Percentiles rank a stretch among this genome's conserved stretches.
Evolutionary conservation across 2,888 invertebrate genomes (phyloP).

Genomic region (Cephus spinipes): DNA sequence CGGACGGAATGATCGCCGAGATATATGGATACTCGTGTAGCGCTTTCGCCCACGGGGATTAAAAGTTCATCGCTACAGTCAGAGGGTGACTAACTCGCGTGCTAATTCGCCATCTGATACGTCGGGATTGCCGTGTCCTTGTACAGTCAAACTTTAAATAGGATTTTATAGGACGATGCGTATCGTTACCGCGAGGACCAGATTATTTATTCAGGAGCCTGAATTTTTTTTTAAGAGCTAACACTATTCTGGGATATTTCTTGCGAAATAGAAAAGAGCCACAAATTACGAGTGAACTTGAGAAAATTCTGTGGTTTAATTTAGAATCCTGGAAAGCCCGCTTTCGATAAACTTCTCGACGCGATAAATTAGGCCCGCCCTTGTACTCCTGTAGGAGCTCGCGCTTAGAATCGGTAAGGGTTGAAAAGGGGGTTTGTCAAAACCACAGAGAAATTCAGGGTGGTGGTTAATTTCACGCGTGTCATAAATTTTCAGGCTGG

Average conservation of each 20-base stretch:
- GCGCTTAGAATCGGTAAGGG: background rate
- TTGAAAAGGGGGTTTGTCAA: background rate
- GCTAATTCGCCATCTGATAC: conserved; percentile 45
- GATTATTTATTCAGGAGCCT: too few species aligned
- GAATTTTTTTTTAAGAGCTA: too few species aligned
- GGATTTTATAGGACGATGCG: too few species aligned
- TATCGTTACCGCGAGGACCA: too few species aligned
- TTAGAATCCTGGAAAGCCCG: background rate
- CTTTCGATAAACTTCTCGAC: conserved; percentile 15
- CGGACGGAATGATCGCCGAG: conserved; percentile 52
- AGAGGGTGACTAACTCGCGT: conserved; percentile 15
- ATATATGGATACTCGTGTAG: conserved; percentile 32
- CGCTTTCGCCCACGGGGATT: conserved; percentile 36
- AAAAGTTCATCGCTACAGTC: conserved; percentile 34
- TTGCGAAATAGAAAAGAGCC: conserved; percentile 7
- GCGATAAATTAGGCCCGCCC: conserved; percentile 26
- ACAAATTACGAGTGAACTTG: background rate
- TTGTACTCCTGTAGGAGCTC: background rate
- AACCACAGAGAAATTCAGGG: conserved; percentile 1
- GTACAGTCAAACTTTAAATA: too few species aligned
- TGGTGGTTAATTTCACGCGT: conserved; percentile 4
- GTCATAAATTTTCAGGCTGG: background rate
- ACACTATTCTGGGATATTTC: background rate
- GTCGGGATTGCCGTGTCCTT: conserved; percentile 2
- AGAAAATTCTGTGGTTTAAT: too few species aligned